A percentile compares a stretch with the other conserved stretches of the same genome.
Conservation (phyloP, 2,888 invertebrate genomes). For the Apotomis betuletana region DNA sequence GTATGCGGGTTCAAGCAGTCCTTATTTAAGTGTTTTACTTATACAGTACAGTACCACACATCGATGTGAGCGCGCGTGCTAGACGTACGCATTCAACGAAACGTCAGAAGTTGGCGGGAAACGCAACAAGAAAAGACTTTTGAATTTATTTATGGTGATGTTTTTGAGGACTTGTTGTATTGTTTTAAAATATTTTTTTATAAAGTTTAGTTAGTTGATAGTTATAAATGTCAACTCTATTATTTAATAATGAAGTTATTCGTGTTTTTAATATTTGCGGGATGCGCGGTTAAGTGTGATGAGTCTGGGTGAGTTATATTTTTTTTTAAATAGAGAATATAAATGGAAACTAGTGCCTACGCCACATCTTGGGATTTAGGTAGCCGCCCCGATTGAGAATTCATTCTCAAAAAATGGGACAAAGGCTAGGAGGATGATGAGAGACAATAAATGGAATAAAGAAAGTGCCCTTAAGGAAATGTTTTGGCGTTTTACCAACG, state of each 20-base stretch:
- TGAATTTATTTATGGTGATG: slow-evolving; percentile 19
- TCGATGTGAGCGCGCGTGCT: slow-evolving; percentile 55
- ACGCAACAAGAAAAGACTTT: slow-evolving; percentile 1
- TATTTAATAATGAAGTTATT: slow-evolving; percentile 29
- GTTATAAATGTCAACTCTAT: background rate
- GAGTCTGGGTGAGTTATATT: slow-evolving; percentile 36
- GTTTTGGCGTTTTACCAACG: slow-evolving; percentile 25
- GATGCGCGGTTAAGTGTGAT: slow-evolving; percentile 42
- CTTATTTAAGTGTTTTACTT: slow-evolving; percentile 56
- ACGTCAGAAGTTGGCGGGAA: slow-evolving; percentile 57
- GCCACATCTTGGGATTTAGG: too few species aligned
- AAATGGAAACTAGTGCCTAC: too few species aligned
- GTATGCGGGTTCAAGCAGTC: slow-evolving; percentile 36
- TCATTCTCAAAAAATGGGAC: too few species aligned
- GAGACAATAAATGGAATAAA: slow-evolving; percentile 3
- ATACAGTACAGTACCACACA: slow-evolving; percentile 52
- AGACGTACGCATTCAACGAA: slow-evolving; percentile 46
- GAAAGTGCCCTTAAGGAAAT: slow-evolving; percentile 11
- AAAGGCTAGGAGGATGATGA: too few species aligned
- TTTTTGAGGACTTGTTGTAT: background rate
- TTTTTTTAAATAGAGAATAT: background rate
- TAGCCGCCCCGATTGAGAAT: too few species aligned
- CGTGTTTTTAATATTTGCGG: slow-evolving; percentile 40
- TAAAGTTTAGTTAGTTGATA: slow-evolving; percentile 1
- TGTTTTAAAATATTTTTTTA: slow-evolving; percentile 2